Conservation (phyloP, 2,888 invertebrate species). For the Leucoptera coffeella region DNA sequence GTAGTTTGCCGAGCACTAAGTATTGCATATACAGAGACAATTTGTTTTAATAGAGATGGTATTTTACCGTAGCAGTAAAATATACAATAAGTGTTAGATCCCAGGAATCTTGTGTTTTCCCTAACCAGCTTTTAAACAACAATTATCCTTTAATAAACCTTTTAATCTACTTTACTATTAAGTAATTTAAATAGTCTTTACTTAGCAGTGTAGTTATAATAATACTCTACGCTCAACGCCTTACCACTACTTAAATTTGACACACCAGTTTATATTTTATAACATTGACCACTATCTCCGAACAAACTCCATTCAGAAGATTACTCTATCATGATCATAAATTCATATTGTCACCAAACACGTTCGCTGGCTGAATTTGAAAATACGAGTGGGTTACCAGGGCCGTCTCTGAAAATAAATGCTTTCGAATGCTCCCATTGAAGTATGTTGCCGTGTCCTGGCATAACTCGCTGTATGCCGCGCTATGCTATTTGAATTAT, state of each 20-base stretch:
- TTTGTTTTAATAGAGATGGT: no score
- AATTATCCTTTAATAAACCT: no score
- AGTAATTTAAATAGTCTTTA: no score
- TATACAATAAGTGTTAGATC: no score
- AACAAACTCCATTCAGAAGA: conserved; percentile 30
- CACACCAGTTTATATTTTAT: conserved; percentile 1
- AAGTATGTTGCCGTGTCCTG: conserved; percentile 41
- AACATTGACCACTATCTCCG: not conserved
- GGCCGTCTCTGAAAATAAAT: conserved; percentile 40
- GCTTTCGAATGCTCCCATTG: conserved; percentile 43
- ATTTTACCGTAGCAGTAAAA: no score
- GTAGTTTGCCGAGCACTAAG: no score
- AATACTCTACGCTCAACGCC: no score
- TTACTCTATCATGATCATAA: conserved; percentile 38
- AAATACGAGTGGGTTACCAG: conserved; percentile 20
- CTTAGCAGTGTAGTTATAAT: no score
- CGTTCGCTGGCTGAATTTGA: conserved; percentile 30
- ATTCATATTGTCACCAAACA: conserved; percentile 42
- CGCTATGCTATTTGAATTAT: conserved; percentile 48
- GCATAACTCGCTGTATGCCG: conserved; percentile 42
- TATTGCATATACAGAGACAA: no score
- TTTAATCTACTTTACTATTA: no score
- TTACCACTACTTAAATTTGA: conserved; percentile 1
- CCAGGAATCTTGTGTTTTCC: no score
- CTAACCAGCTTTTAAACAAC: no score